phyloP scores from a whole-genome alignment of 2,888 invertebrate genomes.

The Cataglyphis albicans region DNA sequence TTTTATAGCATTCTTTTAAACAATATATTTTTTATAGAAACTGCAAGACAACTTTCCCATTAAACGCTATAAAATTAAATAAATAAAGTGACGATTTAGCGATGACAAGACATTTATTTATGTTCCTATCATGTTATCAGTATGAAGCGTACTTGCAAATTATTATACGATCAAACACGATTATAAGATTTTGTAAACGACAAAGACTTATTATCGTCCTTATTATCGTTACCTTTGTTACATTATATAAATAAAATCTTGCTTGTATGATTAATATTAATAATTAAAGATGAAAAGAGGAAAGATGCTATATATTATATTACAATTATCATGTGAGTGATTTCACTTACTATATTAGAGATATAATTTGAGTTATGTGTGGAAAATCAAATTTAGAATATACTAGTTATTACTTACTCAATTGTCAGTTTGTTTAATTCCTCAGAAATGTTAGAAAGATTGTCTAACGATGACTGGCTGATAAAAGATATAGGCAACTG shows the following conservation, averaged over 20 bases:
- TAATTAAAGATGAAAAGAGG: background rate
- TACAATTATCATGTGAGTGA: background rate
- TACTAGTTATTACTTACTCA: conserved; percentile 55
- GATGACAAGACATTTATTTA: background rate
- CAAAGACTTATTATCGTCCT: background rate
- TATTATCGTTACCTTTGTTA: background rate
- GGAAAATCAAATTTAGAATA: background rate
- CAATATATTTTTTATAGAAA: background rate
- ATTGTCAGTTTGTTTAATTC: conserved; percentile 37
- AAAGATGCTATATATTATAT: conserved; percentile 49
- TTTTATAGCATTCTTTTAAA: background rate
- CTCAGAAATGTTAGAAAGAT: conserved; percentile 43
- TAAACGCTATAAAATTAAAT: background rate
- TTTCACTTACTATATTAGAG: background rate
- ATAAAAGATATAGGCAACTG: background rate
- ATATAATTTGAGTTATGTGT: background rate
- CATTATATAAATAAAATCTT: background rate
- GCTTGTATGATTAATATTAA: background rate
- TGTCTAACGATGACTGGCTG: conserved; percentile 14
- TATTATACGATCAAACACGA: background rate
- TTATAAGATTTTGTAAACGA: background rate
- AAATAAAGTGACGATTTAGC: background rate
- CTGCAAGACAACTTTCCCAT: background rate
- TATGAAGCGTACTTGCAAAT: background rate
- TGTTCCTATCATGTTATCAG: conserved; percentile 4